phyloP scores from a whole-genome alignment of 2,888 invertebrate genomes.

The Ophioninae sp. region DNA sequence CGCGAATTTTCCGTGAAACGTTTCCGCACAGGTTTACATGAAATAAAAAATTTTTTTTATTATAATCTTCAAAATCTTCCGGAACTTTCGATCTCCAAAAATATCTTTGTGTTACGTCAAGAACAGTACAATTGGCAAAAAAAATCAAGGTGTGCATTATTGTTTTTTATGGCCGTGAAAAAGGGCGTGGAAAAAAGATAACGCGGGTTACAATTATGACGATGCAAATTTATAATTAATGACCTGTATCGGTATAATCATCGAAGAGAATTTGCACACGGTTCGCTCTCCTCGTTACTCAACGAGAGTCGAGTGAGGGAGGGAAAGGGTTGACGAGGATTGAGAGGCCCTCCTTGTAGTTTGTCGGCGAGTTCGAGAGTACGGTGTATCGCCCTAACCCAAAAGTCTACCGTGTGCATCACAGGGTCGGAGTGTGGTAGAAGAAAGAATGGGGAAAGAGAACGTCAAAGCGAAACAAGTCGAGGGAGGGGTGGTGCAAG shows the following conservation, averaged over 20 bases:
- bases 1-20: neutral
- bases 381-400: slow-evolving; percentile 41
- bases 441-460: neutral
- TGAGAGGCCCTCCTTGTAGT: slow-evolving; percentile 21
- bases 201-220: neutral
- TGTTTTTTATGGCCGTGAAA: neutral
- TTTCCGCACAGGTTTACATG: neutral
- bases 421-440: slow-evolving; percentile 10
- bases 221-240: neutral
- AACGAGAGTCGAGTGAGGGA: slow-evolving; percentile 27
- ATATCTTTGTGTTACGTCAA: neutral
- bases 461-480: neutral
- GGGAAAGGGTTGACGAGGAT: slow-evolving; percentile 3
- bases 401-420: slow-evolving; percentile 50
- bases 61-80: neutral
- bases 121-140: neutral
- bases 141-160: neutral
- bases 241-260: neutral
- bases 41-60: neutral
- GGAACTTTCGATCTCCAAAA: neutral
- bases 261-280: neutral
- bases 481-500: neutral
- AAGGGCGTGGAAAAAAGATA: neutral
- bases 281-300: slow-evolving; percentile 11
- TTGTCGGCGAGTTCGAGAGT: slow-evolving; percentile 47